Evolutionary conservation across 2,797 vertebrate genomes (phyloP).

Genomic region (Telmatherina bonti): DNA sequence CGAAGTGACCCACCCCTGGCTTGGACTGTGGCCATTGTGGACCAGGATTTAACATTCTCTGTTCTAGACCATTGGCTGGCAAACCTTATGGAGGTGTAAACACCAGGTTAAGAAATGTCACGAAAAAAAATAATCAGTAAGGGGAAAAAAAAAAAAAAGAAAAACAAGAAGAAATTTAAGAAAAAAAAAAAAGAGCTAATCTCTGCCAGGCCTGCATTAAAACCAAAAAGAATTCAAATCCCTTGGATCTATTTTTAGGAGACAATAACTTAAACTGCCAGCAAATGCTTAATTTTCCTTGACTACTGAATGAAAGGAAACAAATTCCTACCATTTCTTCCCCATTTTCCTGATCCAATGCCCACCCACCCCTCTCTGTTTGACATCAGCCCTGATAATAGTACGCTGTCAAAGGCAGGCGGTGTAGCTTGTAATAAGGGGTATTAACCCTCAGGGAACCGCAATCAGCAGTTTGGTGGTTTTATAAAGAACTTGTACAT

Average conservation of each 20-base stretch:
- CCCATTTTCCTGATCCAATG: conserved; percentile 25
- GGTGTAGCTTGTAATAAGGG: conserved; percentile 60
- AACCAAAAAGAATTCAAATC: background rate
- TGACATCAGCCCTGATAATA: conserved; percentile 61
- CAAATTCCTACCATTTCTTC: conserved; percentile 37
- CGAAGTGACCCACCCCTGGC: too few species aligned
- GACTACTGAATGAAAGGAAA: conserved; percentile 30
- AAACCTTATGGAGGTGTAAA: conserved; percentile 27
- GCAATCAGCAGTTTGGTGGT: conserved; percentile 59
- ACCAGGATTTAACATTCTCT: conserved; percentile 8
- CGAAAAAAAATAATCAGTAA: background rate
- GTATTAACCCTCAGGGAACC: conserved; percentile 67
- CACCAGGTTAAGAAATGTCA: conserved; percentile 24
- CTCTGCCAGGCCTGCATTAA: background rate
- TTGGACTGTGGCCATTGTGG: background rate
- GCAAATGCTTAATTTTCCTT: conserved; percentile 3
- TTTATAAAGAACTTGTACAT: conserved; percentile 42
- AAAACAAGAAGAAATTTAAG: too few species aligned
- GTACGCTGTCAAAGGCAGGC: conserved; percentile 60
- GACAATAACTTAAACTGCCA: conserved; percentile 3
- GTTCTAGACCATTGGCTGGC: background rate
- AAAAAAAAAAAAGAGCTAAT: background rate
- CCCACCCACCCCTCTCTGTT: conserved; percentile 33
- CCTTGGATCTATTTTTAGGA: background rate
- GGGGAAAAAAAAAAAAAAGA: background rate